Conservation (phyloP, 1,140 invertebrate species). For the Mycetomoellerius zeteki region DNA sequence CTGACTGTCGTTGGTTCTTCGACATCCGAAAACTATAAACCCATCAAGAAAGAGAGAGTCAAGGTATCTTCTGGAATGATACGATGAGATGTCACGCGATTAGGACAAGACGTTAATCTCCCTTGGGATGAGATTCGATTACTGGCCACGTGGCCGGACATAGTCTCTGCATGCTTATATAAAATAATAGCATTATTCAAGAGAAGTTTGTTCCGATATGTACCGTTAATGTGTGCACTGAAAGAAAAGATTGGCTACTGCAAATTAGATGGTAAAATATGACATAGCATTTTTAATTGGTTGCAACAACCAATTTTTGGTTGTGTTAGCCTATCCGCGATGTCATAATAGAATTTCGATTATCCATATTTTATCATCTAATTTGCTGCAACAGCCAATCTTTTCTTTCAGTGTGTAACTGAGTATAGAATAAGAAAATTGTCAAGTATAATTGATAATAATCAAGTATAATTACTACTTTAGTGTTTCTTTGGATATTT, state of each 20-base stretch:
- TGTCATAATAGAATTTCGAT: too few species aligned
- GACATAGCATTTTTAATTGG: too few species aligned
- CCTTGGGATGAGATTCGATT: constrained; percentile 40
- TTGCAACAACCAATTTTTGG: too few species aligned
- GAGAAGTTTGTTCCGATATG: not conserved
- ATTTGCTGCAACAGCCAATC: too few species aligned
- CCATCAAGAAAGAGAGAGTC: constrained; percentile 28
- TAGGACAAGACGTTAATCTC: constrained; percentile 21
- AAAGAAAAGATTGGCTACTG: too few species aligned
- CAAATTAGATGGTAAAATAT: too few species aligned
- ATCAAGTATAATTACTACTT: too few species aligned
- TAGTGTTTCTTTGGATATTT: not conserved
- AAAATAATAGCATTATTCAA: constrained; percentile 7
- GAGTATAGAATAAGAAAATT: not conserved
- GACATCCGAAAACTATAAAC: constrained; percentile 37
- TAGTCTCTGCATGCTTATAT: not conserved
- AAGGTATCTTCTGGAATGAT: not conserved
- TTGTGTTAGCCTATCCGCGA: too few species aligned
- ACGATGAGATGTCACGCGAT: constrained; percentile 41
- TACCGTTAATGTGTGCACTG: not conserved
- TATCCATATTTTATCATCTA: too few species aligned
- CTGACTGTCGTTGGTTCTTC: not conserved
- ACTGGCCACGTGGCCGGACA: constrained; percentile 14
- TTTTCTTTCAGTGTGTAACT: too few species aligned
- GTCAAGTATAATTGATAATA: not conserved